Evolutionary conservation across 2,888 invertebrate species (phyloP), one percentile per base, ranked within the genome.

Genomic region (Iphiclides podalirius): DNA sequence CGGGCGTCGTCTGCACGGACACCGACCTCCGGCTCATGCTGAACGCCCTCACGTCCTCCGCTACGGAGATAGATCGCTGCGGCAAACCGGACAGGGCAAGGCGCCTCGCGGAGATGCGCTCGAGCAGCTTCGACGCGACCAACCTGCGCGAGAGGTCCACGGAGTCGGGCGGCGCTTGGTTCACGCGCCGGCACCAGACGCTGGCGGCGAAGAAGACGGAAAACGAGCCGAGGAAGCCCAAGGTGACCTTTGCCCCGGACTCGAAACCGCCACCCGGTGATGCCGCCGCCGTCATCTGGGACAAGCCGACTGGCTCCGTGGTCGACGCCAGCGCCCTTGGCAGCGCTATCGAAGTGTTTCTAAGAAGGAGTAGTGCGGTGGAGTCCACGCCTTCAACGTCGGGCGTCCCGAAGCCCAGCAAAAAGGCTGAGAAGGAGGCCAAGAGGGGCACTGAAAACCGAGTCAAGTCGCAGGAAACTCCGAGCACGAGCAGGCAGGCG

Each of bases 81-180:
- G 93, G 91, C 45, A 90, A 89, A 50, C 80, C 88, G n/a, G 91
- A 92, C 49, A 91, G 90, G 56, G 79, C 90, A 15, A 87, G 85
- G 53, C 89, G 91, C 43, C 80, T 93, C 48, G 92, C 92, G 55
- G 93, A 92, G 56, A 93, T 92, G 72, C 92, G 95, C 45, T 95
- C 95, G 11, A 95, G 95, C 76, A 96, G 95, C 75, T 95, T 96
- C 65, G 95, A 96, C 73, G 92, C 95, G 0, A 95, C 95, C 13
- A 90, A 94, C 14, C 87, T 95, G 33, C 87, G 90, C 37, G 90
- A 90, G 4, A 78, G 79, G 52, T 72, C 79, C 1, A 63, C 66
- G 52, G 81, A 77, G 54, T 73, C 84, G 0, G 91, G 93, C 23
- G 91, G 93, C 4, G 93, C 92, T 46, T 95, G 95, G 95, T 94